These are phyloP conservation scores for Meteorus sp. DNA, from an alignment of 1,140 invertebrate species.

Conservation along the genomic window DNA sequence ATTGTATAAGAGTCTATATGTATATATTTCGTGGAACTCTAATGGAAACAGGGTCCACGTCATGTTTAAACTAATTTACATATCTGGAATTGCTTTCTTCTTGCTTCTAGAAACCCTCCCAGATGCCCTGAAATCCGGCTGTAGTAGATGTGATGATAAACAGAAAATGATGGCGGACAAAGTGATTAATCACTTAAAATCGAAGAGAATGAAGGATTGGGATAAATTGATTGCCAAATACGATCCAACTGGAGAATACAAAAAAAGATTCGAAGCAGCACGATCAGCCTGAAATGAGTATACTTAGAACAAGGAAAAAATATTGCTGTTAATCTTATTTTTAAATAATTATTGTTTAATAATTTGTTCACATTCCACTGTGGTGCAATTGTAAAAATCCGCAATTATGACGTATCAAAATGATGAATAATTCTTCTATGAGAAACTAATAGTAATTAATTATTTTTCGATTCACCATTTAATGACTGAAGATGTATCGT, in stretches of 20 bases:
- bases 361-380: too few relatives aligned
- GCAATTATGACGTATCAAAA: too few relatives aligned
- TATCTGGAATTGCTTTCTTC: conserved; percentile 16
- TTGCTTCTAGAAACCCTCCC: conserved; percentile 52
- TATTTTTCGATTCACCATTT: too few relatives aligned
- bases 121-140: conserved; percentile 48
- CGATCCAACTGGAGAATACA: conserved; percentile 54
- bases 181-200: conserved; percentile 50
- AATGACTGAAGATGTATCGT: neutral
- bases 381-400: too few relatives aligned
- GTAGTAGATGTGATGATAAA: conserved; percentile 53
- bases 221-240: conserved; percentile 49
- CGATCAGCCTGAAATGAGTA: conserved; percentile 17
- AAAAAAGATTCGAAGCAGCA: conserved; percentile 40
- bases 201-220: conserved; percentile 51
- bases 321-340: too few relatives aligned
- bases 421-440: neutral
- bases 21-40: neutral
- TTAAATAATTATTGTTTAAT: too few relatives aligned
- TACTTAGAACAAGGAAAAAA: conserved; percentile 9
- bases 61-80: neutral
- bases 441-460: too few relatives aligned
- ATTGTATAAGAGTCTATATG: conserved; percentile 4
- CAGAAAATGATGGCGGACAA: conserved; percentile 51
- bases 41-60: neutral